Percentiles rank a stretch among this genome's conserved stretches.
Conservation (phyloP, 2,888 invertebrate genomes). For the Rambutsinella grinnellia region DNA sequence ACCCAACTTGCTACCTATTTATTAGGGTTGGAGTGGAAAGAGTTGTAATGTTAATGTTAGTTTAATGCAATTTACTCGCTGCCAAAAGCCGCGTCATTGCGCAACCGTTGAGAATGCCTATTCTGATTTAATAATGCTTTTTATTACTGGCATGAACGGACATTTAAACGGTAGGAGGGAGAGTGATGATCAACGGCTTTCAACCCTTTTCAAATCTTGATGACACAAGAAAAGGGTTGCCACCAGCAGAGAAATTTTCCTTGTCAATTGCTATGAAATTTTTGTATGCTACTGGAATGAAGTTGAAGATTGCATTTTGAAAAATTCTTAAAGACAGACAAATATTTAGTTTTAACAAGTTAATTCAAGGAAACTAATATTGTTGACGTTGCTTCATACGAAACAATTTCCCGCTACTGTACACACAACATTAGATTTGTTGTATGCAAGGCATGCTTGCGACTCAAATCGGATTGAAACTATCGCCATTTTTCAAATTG, state of each 20-base stretch:
- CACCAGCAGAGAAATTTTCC: neutral
- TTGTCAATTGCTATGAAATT: neutral
- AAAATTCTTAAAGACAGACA: too few relatives aligned
- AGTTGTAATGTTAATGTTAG: too few relatives aligned
- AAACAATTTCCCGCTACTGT: too few relatives aligned
- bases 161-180: conserved; percentile 5
- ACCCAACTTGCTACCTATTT: too few relatives aligned
- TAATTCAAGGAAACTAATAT: neutral
- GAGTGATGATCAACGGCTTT: neutral
- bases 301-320: neutral
- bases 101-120: conserved; percentile 6
- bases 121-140: neutral
- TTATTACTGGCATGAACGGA: neutral
- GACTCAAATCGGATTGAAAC: neutral
- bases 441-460: neutral
- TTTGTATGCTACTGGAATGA: neutral
- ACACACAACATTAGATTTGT: too few relatives aligned
- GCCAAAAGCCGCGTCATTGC: conserved; percentile 20
- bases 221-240: neutral
- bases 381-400: too few relatives aligned
- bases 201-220: neutral
- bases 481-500: conserved; percentile 6
- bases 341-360: too few relatives aligned
- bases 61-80: too few relatives aligned
- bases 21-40: too few relatives aligned